Conservation (phyloP, 2,113 vertebrate genomes). For the Aythya baeri region DNA sequence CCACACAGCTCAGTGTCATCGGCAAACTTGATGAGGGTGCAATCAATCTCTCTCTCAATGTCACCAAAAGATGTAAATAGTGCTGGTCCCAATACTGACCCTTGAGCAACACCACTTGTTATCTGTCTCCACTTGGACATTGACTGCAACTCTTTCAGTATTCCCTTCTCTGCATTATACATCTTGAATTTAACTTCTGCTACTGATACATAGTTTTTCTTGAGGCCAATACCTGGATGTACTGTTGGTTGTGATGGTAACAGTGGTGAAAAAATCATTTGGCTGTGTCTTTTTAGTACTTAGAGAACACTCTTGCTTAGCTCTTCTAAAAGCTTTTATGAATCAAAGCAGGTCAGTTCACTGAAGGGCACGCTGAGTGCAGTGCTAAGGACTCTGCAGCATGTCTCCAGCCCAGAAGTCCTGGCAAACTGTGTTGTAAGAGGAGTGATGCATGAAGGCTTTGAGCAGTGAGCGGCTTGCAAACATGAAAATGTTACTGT, state of each 20-base stretch:
- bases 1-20: too few species aligned
- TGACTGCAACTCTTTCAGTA: too few species aligned
- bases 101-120: too few species aligned
- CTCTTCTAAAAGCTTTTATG: background rate
- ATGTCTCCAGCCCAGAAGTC: background rate
- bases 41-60: too few species aligned
- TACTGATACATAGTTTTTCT: background rate
- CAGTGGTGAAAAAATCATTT: background rate
- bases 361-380: background rate
- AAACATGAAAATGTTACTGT: background rate
- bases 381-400: background rate
- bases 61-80: too few species aligned
- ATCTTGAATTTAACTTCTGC: background rate
- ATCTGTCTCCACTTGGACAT: too few species aligned
- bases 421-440: accelerated
- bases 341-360: background rate
- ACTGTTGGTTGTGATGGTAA: background rate
- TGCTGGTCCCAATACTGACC: too few species aligned
- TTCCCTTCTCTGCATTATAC: background rate
- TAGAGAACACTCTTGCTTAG: background rate
- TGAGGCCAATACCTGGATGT: background rate
- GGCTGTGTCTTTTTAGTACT: background rate
- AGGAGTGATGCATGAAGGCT: background rate
- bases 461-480: background rate
- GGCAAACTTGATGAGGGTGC: too few species aligned